Percentiles rank a stretch among this genome's conserved stretches.
These are phyloP conservation scores for Megastigmus dorsalis DNA, from an alignment of 2,888 invertebrate genomes.

Conservation along the genomic window DNA sequence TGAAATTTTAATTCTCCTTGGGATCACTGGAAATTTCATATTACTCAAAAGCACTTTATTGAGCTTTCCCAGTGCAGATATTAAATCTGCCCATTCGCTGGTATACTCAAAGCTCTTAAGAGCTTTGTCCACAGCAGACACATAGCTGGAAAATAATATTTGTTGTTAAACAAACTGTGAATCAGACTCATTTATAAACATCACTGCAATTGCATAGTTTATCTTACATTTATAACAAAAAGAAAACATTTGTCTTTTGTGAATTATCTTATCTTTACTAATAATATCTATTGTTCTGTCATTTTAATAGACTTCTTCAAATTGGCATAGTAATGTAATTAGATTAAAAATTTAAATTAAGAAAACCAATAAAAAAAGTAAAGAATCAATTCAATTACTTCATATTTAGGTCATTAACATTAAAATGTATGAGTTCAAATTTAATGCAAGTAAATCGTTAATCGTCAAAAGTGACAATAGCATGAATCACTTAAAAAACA, in stretches of 20 bases:
- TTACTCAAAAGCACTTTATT: slow-evolving; percentile 90
- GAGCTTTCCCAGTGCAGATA: slow-evolving; percentile 90
- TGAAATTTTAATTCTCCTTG: slow-evolving; percentile 89
- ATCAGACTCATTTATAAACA: background rate
- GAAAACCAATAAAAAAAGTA: no score
- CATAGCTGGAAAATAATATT: slow-evolving; percentile 75
- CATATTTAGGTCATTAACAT: no score
- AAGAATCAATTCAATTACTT: no score
- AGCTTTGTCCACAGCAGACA: slow-evolving; percentile 89
- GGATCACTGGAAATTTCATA: slow-evolving; percentile 89
- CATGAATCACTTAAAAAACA: no score
- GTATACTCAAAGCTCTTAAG: slow-evolving; percentile 93
- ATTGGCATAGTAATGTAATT: no score
- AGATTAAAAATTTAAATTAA: no score
- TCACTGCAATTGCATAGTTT: background rate
- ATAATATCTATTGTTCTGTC: slow-evolving; percentile 17
- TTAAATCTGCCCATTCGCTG: slow-evolving; percentile 96
- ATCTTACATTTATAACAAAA: background rate
- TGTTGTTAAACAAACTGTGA: slow-evolving; percentile 18
- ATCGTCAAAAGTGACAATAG: no score
- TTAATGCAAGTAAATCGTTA: no score
- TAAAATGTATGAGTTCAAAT: no score
- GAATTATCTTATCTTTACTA: slow-evolving; percentile 19
- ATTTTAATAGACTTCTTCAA: no score
- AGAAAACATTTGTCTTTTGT: slow-evolving; percentile 27